Base-by-base conservation (phyloP, 2,888 invertebrate species). In the Timema cristinae region DNA sequence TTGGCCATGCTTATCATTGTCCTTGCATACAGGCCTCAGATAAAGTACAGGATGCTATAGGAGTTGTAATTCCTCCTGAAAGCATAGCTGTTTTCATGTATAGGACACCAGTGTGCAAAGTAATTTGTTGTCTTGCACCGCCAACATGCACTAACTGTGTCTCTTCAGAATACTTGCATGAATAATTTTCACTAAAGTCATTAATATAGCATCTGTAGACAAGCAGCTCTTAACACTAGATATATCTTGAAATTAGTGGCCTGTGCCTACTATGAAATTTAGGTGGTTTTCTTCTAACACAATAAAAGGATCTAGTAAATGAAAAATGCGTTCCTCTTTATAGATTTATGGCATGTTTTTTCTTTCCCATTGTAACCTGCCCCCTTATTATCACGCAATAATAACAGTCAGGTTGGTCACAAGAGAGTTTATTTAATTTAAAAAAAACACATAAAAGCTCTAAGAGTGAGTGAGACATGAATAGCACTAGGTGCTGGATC, bases 61-160 rank as follows among this genome's bases (percentile, higher is more conserved):
- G 32, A 32, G 59, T 59, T n/a, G 32, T n/a, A 16, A 59, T 9
- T 59, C 32, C 8, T 59, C 56, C 59, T 16, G 59, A 59, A 59
- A 8, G 4, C 32, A 32, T 32, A 32, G 32, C 4, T 16, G 0
- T 59, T 59, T 59, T 59, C 32, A 32, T 59, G 59, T 59, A 59
- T 32, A 13, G 9, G 16, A 59, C 15, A 59, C 59, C 59, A 11
- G n/a, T 59, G 13, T 59, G n/a, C 59, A n/a, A 59, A 59, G 59
- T 59, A 59, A 59, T 59, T 32, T n/a, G n/a, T 56, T 59, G 59
- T 59, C 59, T 59, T 59, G 59, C 59, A 15, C 59, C 59, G 32
- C 15, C 5, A 59, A 59, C 15, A 59, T 59, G 59, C 15, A 59
- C 59, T 32, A 4, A 32, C 32, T 59, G n/a, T 16, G n/a, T 59